phyloP scores from a whole-genome alignment of 2,797 vertebrate species.

The Pseudomugil tenellus region DNA sequence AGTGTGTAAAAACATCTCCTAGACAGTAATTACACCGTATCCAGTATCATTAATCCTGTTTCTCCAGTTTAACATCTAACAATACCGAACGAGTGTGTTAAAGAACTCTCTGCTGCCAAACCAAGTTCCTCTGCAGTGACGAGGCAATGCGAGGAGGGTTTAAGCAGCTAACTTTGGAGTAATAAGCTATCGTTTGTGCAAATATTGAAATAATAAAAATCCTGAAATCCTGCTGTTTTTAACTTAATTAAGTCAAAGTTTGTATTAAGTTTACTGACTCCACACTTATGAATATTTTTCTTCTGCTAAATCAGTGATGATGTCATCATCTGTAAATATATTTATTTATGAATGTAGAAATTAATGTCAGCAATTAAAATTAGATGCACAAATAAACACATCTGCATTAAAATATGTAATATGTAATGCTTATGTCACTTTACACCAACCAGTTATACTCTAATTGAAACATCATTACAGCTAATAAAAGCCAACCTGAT shows the following conservation, averaged over 20 bases:
- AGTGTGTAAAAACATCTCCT: conserved; percentile 33
- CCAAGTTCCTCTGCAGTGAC: neutral
- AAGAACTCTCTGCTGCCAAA: conserved; percentile 5
- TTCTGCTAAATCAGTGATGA: neutral
- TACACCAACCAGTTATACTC: neutral
- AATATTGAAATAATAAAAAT: neutral
- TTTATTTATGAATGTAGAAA: neutral
- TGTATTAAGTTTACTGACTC: neutral
- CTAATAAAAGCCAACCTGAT: neutral
- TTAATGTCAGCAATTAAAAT: neutral
- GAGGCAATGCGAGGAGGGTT: neutral
- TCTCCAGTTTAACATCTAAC: conserved; percentile 24
- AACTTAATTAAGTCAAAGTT: neutral
- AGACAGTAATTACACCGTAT: conserved; percentile 33
- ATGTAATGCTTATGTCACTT: neutral
- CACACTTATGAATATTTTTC: neutral
- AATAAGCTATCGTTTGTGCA: neutral
- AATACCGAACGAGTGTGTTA: conserved; percentile 10
- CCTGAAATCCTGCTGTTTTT: neutral
- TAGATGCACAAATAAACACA: neutral
- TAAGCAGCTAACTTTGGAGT: too few species aligned
- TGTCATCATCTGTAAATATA: neutral
- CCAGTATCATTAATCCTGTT: conserved; percentile 25
- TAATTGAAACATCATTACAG: neutral
- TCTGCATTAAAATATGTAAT: too few species aligned